Base-by-base conservation (phyloP, 2,797 vertebrate species). In the Malacoctenus gilli region DNA sequence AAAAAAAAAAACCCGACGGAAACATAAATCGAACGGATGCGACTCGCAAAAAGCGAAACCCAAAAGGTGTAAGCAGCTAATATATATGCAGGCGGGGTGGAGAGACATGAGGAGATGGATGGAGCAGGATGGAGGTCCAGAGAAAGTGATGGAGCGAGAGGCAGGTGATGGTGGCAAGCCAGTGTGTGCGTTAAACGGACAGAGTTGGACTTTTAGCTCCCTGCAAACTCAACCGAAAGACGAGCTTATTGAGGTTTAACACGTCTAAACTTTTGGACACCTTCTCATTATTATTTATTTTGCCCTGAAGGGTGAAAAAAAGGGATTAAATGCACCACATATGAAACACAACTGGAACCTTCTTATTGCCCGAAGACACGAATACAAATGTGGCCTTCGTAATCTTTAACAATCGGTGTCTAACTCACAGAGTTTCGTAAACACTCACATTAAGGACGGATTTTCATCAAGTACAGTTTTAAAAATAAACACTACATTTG, bases 111-210 rank as follows among this genome's bases (percentile, higher is more conserved):
- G 3, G 31, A 18, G 28, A 28, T 1, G 25, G 25, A 28, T 2
- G 1, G 25, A 28, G 25, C 6, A 70, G 43, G 52, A 57, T 37
- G 59, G 49, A 56, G 10, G 71, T 38, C 67, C 4, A 68, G 54
- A 84, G 65, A 50, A 49, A 58, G 59, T 18, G 32, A 67, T 68
- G 43, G 55, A 57, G 40, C 60, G 52, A 56, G 12, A 74, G 41
- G 70, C 40, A 81, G 81, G 81, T 65, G 82, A 89, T 87, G 89
- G 84, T 69, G 80, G 75, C 76, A 72, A 82, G 84, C 73, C 84
- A 85, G 79, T 83, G 82, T 87, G 75, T 80, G 85, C 69, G 72
- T 83, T 4, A 4, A 72, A 76, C 51, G 56, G 22, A 35, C 46
- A 62, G 56, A 21, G n/a, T n/a, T n/a, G n/a, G 52, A 81, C 48